Base-by-base conservation (phyloP, 2,888 invertebrate genomes). In the Andrena praecox region DNA sequence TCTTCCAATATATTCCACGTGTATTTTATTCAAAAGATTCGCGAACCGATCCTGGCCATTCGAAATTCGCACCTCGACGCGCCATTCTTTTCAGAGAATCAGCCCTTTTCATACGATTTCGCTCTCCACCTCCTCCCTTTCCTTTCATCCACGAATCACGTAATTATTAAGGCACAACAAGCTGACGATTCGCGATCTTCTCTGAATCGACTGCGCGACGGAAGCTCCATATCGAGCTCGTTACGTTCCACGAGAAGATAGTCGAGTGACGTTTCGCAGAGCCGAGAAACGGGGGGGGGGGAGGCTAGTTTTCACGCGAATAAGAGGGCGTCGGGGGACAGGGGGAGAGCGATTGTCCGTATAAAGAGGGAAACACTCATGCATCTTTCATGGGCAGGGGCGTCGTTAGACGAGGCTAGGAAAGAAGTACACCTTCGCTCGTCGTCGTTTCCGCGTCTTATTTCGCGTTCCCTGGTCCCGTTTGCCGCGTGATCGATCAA, bases 351-450 rank as follows among this genome's bases (percentile, higher is more conserved):
- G 72, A 48, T 42, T 62, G 7, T 76, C 59, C 42, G 71, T 72
- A 64, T 29, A 48, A 48, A n/a, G 42, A 16, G 31, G 69, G 67
- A 52, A 54, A 67, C 64, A 68, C 76, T 84, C 85, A 85, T 86
- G 83, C 79, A 89, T 89, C 69, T 89, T 89, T 89, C 84, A 89
- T 85, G 76, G 42, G 42, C 42, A 12, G 42, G 12, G 42, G 16
- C 16, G 42, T 42, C 42, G 42, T 42, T 16, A 42, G 42, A 42
- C 42, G 42, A 42, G 42, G 42, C 42, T 42, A 56, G 10, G 56
- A 27, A 24, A 24, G 27, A 27, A 56, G 24, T 27, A 24, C 56
- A 24, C 10, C 56, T 8, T 56, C 56, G 24, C 56, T 24, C 56
- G 56, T 56, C 54, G 10, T 1, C 56, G 24, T 24, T 24, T 24